These are phyloP conservation scores for Drosophila limbata DNA, from an alignment of 2,888 invertebrate genomes.

Conservation along the genomic window DNA sequence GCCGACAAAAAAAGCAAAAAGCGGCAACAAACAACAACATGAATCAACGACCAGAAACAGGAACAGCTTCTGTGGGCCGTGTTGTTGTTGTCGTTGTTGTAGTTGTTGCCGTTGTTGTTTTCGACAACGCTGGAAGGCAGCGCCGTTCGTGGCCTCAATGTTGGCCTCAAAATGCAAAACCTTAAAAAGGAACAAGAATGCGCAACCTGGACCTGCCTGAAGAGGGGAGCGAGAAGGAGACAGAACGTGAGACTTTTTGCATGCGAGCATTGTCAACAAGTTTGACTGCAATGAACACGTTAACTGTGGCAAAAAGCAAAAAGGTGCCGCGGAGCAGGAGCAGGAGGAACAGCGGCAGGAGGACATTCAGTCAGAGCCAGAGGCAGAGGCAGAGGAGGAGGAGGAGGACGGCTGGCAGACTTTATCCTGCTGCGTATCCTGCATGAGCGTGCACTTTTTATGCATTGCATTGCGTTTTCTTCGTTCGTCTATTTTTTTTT, in stretches of 20 bases:
- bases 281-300: constrained; percentile 74
- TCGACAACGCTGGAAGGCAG: constrained; percentile 47
- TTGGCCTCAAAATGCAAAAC: constrained; percentile 83
- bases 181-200: constrained; percentile 77
- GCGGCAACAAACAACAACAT: constrained; percentile 18
- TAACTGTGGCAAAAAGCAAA: constrained; percentile 48
- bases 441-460: constrained; percentile 56
- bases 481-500: constrained; percentile 31
- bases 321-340: constrained; percentile 8
- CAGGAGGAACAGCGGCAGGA: background rate
- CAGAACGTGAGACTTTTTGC: constrained; percentile 36
- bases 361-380: background rate
- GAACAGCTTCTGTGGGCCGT: constrained; percentile 48
- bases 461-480: constrained; percentile 51
- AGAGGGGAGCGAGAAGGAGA: background rate
- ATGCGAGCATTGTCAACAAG: constrained; percentile 78
- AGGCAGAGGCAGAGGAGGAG: no score
- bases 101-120: constrained; percentile 36
- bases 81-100: constrained; percentile 22
- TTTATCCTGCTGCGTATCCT: constrained; percentile 23
- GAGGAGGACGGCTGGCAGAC: constrained; percentile 1
- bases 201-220: constrained; percentile 12
- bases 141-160: constrained; percentile 80
- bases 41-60: constrained; percentile 46
- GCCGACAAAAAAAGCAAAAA: constrained; percentile 46